Evolutionary conservation across 2,888 invertebrate genomes (phyloP).

Genomic region (Drepanosiphum platanoidis): DNA sequence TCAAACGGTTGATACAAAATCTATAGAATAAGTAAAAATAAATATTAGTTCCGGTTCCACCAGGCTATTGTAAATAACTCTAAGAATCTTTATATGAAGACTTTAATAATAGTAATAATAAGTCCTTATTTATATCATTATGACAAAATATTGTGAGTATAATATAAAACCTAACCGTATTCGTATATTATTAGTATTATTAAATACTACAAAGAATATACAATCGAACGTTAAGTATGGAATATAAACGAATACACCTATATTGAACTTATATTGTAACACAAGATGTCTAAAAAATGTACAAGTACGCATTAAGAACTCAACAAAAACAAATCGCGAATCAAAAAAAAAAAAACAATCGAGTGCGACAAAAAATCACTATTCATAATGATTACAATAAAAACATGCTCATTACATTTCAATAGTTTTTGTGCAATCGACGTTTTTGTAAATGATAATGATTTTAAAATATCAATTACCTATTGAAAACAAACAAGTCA

Average conservation of each 20-base stretch:
- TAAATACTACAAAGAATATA: not conserved
- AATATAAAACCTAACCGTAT: no score
- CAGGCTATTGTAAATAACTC: not conserved
- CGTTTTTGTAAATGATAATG: not conserved
- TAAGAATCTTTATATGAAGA: not conserved
- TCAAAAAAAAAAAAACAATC: not conserved
- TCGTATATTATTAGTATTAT: no score
- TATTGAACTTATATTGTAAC: not conserved
- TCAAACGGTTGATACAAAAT: not conserved
- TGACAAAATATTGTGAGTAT: not conserved
- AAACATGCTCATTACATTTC: not conserved
- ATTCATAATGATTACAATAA: not conserved
- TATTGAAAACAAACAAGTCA: not conserved
- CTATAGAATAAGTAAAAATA: constrained; percentile 14
- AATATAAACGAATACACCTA: not conserved
- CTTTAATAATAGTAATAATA: not conserved
- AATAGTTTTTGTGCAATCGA: not conserved
- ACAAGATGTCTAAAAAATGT: not conserved
- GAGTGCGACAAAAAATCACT: not conserved
- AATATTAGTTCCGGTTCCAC: not conserved
- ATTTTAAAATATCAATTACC: not conserved
- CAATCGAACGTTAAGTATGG: no score
- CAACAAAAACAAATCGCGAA: not conserved
- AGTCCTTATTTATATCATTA: not conserved
- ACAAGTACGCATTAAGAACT: not conserved